Conservation (phyloP, 2,888 invertebrate genomes). For the Xylota sylvarum region DNA sequence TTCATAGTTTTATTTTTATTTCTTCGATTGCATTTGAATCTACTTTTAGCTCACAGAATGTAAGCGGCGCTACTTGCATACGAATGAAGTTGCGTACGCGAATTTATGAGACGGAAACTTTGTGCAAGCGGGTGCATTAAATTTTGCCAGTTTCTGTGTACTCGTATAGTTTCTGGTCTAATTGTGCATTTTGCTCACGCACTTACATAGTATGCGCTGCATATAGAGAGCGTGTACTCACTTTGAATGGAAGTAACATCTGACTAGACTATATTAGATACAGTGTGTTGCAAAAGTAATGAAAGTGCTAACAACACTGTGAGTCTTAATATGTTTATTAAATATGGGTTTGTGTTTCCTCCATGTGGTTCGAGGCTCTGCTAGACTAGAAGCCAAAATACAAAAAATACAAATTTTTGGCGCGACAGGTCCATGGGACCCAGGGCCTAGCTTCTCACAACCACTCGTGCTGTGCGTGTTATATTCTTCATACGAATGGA, state of each 20-base stretch:
- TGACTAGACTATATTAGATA: not conserved
- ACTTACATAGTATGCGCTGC: slow-evolving; percentile 3
- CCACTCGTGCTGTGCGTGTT: no score
- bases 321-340: no score
- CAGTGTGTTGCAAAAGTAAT: slow-evolving; percentile 8
- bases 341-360: no score
- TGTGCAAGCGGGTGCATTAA: slow-evolving; percentile 42
- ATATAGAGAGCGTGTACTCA: slow-evolving; percentile 7
- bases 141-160: slow-evolving; percentile 12
- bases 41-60: slow-evolving; percentile 32
- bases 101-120: slow-evolving; percentile 66
- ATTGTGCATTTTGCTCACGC: slow-evolving; percentile 58
- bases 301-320: no score
- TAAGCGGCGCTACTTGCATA: slow-evolving; percentile 17
- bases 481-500: no score
- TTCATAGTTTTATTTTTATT: not conserved
- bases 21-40: slow-evolving; percentile 37
- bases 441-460: no score
- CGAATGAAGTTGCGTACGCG: slow-evolving; percentile 52
- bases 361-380: no score
- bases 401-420: no score
- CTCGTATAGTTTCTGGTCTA: slow-evolving; percentile 59
- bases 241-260: slow-evolving; percentile 8
- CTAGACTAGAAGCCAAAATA: no score
- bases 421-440: no score